Base-by-base conservation (phyloP, 2,797 vertebrate species). In the Rousettus madagascariensis region DNA sequence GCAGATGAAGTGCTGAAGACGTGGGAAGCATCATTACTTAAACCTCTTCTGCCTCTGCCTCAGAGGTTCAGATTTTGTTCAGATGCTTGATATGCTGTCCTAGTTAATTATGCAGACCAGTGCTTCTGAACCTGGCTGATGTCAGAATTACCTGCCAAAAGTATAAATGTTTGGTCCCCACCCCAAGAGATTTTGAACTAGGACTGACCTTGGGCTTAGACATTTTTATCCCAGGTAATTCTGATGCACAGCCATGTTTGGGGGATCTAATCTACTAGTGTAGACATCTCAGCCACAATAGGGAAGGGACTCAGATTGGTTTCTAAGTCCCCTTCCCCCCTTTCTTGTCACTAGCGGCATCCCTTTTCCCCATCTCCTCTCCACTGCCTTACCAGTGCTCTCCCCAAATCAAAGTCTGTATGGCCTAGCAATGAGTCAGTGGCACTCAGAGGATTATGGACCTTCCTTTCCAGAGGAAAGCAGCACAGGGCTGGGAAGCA, bases 361-460 rank as follows among this genome's bases (percentile, higher is more conserved):
- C 30, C 51, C 8, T 71, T 74, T 65, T n/a, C 79, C 57, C 24
- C n/a, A 87, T 33, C 30, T 80, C 46, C 17, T 94, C 43, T 26
- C 28, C 49, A 68, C 8, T 72, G 41, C 41, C 43, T 57, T 41
- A 6, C 13, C 51, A 90, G 55, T 26, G 15, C n/a, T 83, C 53
- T 90, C 66, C n/a, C n/a, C 66, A 95, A 71, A 85, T 91, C 77
- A 89, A 91, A 53, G 13, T 53, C 69, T 84, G 19, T 55, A 24
- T 63, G 83, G 51, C 26, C 69, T 43, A 75, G 75, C 26, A 74
- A 41, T 95, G 92, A 95, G 71, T 96, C 96, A 91, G 65, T 71
- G 88, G 75, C 30, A 33, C 74, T 71, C 69, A 46, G 63, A 77
- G 17, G 86, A 49, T 30, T 30, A 46, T 6, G 30, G 28, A 65